A percentile compares a stretch with the other conserved stretches of the same genome.
Evolutionary conservation across 2,113 vertebrate genomes (phyloP).

Genomic region (Poeciliopsis occidentalis): DNA sequence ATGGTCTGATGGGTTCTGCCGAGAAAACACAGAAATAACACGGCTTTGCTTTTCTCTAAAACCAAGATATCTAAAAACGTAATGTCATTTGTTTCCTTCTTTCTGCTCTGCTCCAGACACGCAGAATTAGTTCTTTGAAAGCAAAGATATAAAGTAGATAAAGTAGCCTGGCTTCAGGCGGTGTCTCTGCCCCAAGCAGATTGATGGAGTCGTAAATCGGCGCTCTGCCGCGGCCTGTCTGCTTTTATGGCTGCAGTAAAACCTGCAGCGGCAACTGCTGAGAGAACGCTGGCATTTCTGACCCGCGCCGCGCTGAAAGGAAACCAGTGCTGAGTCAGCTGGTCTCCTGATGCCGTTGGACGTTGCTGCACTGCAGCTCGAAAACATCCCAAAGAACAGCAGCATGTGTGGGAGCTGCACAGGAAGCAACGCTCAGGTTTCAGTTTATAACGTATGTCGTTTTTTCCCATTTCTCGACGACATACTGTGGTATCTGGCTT

Average conservation of each 20-base stretch:
- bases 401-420: not conserved
- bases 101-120: not conserved
- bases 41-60: not conserved
- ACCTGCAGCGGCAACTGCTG: slow-evolving; percentile 7
- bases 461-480: no score
- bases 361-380: not conserved
- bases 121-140: slow-evolving; percentile 7
- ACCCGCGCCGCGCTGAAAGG: not conserved
- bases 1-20: slow-evolving; percentile 13
- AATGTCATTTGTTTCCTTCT: no score
- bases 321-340: slow-evolving; percentile 5
- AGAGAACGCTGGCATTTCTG: slow-evolving; percentile 8
- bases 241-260: slow-evolving; percentile 44
- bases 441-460: no score
- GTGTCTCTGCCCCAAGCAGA: slow-evolving; percentile 21
- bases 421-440: not conserved
- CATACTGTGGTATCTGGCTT: no score
- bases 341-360: not conserved
- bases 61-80: not conserved
- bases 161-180: slow-evolving; percentile 18
- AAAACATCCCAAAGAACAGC: not conserved
- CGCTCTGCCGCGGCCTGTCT: slow-evolving; percentile 40
- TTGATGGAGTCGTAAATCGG: slow-evolving; percentile 64
- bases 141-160: slow-evolving; percentile 20
- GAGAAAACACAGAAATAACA: slow-evolving; percentile 1